Percentiles rank a stretch among this genome's conserved stretches.
Conservation (phyloP, 2,888 invertebrate genomes). For the Dinocampus coccinellae region DNA sequence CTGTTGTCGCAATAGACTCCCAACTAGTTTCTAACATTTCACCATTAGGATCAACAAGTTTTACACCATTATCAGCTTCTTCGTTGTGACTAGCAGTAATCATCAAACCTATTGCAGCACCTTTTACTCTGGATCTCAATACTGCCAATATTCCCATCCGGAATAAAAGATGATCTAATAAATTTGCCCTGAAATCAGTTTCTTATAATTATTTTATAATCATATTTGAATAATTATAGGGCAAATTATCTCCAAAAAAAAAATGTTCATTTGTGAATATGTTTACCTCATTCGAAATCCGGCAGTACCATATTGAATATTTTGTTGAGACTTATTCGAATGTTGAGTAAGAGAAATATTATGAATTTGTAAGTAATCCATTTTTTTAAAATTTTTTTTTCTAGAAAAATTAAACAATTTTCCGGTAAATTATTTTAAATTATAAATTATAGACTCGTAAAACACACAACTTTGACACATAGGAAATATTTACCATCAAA, state of each 20-base stretch:
- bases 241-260: no score
- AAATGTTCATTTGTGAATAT: background rate
- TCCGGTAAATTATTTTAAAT: no score
- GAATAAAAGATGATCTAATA: constrained; percentile 92
- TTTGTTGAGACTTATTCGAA: constrained; percentile 76
- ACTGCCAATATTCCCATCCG: constrained; percentile 95
- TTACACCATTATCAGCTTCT: constrained; percentile 95
- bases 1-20: constrained; percentile 89
- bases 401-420: no score
- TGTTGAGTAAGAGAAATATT: constrained; percentile 81
- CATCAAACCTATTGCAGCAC: constrained; percentile 94
- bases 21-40: constrained; percentile 96
- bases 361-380: constrained; percentile 47
- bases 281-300: constrained; percentile 85
- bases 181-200: constrained; percentile 78
- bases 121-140: constrained; percentile 85
- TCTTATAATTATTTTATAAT: no score
- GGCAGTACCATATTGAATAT: constrained; percentile 86
- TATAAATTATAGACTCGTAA: no score
- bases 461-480: no score
- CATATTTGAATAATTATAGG: no score
- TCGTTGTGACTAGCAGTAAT: constrained; percentile 99
- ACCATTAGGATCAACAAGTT: constrained; percentile 94
- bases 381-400: no score
- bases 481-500: no score